phyloP scores from a whole-genome alignment of 2,888 invertebrate genomes.

The Euplexia lucipara region DNA sequence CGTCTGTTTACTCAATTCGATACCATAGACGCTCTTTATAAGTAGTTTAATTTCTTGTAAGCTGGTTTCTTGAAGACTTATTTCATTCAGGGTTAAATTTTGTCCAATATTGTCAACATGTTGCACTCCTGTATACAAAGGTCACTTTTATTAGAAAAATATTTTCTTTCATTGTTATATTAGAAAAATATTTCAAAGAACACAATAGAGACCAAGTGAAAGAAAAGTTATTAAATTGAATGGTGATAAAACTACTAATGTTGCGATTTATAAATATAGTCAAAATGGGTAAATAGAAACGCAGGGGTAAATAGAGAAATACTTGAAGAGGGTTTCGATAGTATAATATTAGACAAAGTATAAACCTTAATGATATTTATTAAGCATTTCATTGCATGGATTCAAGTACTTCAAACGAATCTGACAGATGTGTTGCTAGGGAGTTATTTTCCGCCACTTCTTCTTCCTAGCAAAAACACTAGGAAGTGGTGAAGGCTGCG shows the following conservation, averaged over 20 bases:
- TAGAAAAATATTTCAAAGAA: not conserved
- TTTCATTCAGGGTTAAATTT: constrained; percentile 24
- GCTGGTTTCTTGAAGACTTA: constrained; percentile 63
- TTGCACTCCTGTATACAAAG: constrained; percentile 38
- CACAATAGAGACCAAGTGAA: not conserved
- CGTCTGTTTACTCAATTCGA: constrained; percentile 59
- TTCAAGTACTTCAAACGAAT: no score
- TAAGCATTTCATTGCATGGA: no score
- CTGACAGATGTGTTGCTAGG: no score
- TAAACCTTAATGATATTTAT: no score
- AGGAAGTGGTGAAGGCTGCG: no score
- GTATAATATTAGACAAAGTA: no score
- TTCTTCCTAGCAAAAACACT: no score
- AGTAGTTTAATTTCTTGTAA: constrained; percentile 68
- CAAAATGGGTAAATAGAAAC: no score
- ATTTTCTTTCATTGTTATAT: not conserved
- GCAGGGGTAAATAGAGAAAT: no score
- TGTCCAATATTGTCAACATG: constrained; percentile 40
- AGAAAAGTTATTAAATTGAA: not conserved
- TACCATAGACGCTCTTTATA: constrained; percentile 62
- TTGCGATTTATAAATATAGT: not conserved
- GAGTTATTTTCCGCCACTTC: no score
- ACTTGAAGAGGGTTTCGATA: no score
- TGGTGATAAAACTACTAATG: not conserved
- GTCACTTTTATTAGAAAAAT: constrained; percentile 11